Conservation (phyloP, 1,140 invertebrate species). For the Tribolium madens region DNA sequence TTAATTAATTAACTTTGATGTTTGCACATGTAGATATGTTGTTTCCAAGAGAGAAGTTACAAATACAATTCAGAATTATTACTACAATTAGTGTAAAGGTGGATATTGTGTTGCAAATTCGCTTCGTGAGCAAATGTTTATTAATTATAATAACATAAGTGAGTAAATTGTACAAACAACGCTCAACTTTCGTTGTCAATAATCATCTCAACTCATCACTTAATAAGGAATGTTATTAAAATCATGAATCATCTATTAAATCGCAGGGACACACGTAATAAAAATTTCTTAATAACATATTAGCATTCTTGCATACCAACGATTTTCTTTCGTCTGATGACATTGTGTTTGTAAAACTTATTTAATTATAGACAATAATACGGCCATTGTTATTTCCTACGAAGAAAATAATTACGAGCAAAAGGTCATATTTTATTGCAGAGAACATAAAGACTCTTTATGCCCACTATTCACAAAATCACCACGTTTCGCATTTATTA, state of each 20-base stretch:
- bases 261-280: background rate
- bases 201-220: background rate
- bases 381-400: background rate
- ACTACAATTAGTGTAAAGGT: too few relatives aligned
- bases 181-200: background rate
- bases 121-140: too few relatives aligned
- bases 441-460: background rate
- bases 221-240: background rate
- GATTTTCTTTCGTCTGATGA: background rate
- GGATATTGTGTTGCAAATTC: too few relatives aligned
- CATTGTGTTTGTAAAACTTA: background rate
- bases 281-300: background rate
- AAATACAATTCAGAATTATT: too few relatives aligned
- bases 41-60: background rate
- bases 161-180: background rate
- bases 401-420: background rate
- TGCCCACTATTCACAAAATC: background rate
- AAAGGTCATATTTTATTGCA: background rate
- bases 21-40: background rate
- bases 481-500: background rate
- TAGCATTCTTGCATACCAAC: background rate
- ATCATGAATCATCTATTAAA: background rate
- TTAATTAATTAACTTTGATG: background rate
- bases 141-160: background rate
- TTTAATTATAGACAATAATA: background rate